Evolutionary conservation across 1,140 invertebrate species (phyloP).

Genomic region (Ylistrum balloti): DNA sequence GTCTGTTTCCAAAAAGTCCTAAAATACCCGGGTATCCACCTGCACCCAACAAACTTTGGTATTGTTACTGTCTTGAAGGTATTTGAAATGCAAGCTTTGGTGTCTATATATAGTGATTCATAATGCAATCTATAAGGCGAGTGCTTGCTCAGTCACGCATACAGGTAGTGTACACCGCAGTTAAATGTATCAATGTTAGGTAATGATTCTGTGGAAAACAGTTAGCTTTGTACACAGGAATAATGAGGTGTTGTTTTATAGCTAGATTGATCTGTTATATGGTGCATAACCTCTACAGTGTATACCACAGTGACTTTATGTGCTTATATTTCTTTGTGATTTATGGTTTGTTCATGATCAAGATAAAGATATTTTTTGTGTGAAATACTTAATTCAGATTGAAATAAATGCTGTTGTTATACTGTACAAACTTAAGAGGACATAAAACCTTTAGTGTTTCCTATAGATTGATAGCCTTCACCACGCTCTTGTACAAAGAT

Average conservation of each 20-base stretch:
- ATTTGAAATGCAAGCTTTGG: slow-evolving; percentile 19
- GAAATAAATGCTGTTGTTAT: neutral
- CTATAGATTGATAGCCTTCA: neutral
- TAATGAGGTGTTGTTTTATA: neutral
- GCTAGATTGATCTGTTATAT: neutral
- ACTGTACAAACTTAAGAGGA: neutral
- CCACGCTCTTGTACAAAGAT: too few species aligned
- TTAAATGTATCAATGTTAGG: slow-evolving; percentile 29
- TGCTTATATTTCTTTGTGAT: neutral
- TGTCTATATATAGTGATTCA: neutral
- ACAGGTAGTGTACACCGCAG: neutral
- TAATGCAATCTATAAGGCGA: neutral
- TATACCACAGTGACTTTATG: neutral
- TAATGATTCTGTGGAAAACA: neutral
- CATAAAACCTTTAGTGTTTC: neutral
- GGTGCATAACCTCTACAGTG: neutral
- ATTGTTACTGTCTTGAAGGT: neutral
- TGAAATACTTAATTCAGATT: neutral
- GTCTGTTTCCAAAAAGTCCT: slow-evolving; percentile 1
- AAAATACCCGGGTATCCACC: neutral
- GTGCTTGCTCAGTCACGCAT: neutral
- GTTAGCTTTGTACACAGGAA: neutral
- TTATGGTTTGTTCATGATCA: neutral
- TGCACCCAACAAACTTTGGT: neutral
- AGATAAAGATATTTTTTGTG: slow-evolving; percentile 13